Evolutionary conservation across 2,797 vertebrate species (phyloP), one percentile per base, ranked within the genome.

Genomic region (Pseudomugil tenellus): DNA sequence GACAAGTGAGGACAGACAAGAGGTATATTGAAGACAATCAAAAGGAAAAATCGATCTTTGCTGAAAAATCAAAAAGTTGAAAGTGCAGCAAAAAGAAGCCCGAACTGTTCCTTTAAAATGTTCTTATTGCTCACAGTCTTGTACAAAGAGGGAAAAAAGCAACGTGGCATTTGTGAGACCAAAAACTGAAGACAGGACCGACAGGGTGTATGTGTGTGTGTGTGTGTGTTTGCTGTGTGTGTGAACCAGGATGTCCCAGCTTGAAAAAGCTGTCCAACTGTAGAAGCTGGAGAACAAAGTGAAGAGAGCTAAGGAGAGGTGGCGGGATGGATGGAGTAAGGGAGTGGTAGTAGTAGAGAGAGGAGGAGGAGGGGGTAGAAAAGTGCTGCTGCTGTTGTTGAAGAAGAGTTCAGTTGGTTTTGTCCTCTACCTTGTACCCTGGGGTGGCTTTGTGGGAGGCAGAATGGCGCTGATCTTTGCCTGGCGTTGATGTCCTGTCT

Each of bases 351-450:
- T 81, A 88, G 86, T 79, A 90, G 86, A 84, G 87, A 88, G 86
- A 87, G 89, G 90, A 91, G 86, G 86, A 84, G 85, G 29, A n/a
- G n/a, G 84, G 86, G 80, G 86, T 79, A 91, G 83, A 89, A 91
- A 92, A 93, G 89, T 93, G 91, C 91, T 92, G 90, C 86, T 92
- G 93, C 69, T 93, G 91, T 87, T 92, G 88, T 88, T 91, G 93
- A 91, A 94, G 92, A 94, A 94, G 94, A 94, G 93, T 93, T 99
- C 97, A 99, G 95, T 95, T 97, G 95, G 95, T 98, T 96, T 99
- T 99, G 93, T 98, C 97, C 96, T 99, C 98, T 96, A 98, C 98
- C 98, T 99, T 99, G 96, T 99, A 97, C 96, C 97, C 97, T 88
- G 96, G 94, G 87, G 95, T 92, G 90, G 74, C 92, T 94, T 98